A percentile compares a stretch with the other conserved stretches of the same genome.
Evolutionary conservation across 2,113 vertebrate species (phyloP).

Genomic region (Salvelinus fontinalis): DNA sequence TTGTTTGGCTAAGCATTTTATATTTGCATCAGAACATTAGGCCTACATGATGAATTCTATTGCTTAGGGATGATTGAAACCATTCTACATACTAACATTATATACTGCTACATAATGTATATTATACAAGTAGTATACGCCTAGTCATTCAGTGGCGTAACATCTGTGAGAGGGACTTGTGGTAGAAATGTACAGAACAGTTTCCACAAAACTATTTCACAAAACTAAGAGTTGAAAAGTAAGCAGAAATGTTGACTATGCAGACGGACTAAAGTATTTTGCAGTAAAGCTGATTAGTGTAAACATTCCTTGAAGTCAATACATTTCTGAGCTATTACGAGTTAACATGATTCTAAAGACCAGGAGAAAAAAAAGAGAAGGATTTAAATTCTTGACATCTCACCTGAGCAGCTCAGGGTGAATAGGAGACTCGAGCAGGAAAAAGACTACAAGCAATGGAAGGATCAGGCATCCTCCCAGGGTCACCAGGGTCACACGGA

Average conservation of each 20-base stretch:
- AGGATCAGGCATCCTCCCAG: slow-evolving; percentile 78
- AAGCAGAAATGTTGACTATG: neutral
- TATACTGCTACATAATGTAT: too few species aligned
- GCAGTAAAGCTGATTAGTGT: neutral
- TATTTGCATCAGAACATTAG: too few species aligned
- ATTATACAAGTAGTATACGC: too few species aligned
- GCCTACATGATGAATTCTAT: too few species aligned
- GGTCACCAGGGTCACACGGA: slow-evolving; percentile 84
- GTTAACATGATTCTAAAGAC: neutral
- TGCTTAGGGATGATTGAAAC: too few species aligned
- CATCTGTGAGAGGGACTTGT: too few species aligned
- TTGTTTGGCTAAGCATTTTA: too few species aligned
- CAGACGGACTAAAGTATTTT: neutral
- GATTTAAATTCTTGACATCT: slow-evolving; percentile 14
- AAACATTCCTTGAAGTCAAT: too few species aligned
- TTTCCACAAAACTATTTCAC: neutral
- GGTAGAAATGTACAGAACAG: too few species aligned
- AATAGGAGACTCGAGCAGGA: slow-evolving; percentile 90
- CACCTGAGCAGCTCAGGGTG: slow-evolving; percentile 88
- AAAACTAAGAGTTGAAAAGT: neutral
- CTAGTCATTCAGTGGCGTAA: too few species aligned
- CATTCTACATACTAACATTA: too few species aligned
- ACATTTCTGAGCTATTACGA: neutral
- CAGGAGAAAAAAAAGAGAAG: neutral
- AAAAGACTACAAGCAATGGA: slow-evolving; percentile 80